Percentiles rank a stretch among this genome's conserved stretches.
Evolutionary conservation across 1,140 invertebrate species (phyloP).

Genomic region (Zaprionus tsacasi): DNA sequence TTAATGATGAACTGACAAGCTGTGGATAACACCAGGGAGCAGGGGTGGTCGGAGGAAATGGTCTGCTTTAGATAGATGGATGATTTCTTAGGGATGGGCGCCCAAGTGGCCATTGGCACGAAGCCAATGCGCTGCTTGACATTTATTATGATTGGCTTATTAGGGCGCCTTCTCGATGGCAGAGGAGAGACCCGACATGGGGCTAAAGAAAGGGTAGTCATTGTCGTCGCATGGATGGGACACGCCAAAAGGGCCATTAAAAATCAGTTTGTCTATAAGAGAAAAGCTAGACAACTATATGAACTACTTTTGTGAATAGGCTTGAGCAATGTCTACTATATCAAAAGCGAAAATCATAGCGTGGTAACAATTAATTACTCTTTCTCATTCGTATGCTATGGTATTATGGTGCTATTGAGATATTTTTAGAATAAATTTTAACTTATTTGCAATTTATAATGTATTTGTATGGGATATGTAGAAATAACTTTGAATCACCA

Average conservation of each 20-base stretch:
- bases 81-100: conserved; percentile 23
- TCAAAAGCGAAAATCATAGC: background rate
- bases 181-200: conserved; percentile 21
- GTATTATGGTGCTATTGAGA: background rate
- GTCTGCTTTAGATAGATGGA: background rate
- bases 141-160: conserved; percentile 82
- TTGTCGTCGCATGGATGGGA: conserved; percentile 42
- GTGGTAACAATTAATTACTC: background rate
- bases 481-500: background rate
- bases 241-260: conserved; percentile 45
- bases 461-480: background rate
- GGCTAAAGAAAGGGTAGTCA: conserved; percentile 5
- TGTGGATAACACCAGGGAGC: background rate
- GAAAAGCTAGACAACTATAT: conserved; percentile 13
- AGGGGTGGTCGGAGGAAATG: background rate
- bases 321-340: conserved; percentile 2
- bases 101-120: conserved; percentile 64
- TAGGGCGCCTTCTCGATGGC: conserved; percentile 49
- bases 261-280: conserved; percentile 6
- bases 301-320: conserved; percentile 13
- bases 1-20: conserved; percentile 63
- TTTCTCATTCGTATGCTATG: background rate
- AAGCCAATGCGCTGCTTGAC: conserved; percentile 76
- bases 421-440: background rate
- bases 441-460: background rate